phyloP scores from a whole-genome alignment of 1,140 invertebrate genomes.

The Ips typographus region DNA sequence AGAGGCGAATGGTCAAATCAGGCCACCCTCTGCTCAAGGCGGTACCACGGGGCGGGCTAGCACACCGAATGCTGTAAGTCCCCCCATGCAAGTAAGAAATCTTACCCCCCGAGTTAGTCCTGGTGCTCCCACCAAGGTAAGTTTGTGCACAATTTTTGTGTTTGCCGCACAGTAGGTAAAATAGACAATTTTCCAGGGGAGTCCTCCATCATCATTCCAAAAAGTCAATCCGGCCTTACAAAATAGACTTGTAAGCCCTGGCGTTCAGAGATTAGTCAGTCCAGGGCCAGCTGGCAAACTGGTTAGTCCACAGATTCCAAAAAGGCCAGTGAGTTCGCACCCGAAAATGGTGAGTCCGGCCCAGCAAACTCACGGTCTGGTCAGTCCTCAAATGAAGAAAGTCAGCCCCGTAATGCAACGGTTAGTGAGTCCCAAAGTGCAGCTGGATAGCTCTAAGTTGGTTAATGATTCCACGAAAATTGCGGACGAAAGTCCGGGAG shows the following conservation, averaged over 20 bases:
- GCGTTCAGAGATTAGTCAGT: constrained; percentile 13
- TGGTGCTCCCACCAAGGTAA: constrained; percentile 11
- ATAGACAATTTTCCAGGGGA: constrained; percentile 2
- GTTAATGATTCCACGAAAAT: background rate
- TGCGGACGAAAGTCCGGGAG: constrained; percentile 14
- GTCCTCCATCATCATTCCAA: constrained; percentile 6
- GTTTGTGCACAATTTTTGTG: background rate
- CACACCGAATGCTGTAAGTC: constrained; percentile 41
- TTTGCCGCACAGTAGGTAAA: too few species aligned
- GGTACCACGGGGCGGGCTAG: constrained; percentile 30
- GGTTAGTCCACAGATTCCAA: constrained; percentile 13
- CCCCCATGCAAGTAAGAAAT: constrained; percentile 10
- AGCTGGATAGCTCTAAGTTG: background rate
- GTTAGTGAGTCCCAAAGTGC: background rate
- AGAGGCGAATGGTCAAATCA: constrained; percentile 52
- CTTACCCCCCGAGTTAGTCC: constrained; percentile 7
- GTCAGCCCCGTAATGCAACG: constrained; percentile 13
- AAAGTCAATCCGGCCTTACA: constrained; percentile 15
- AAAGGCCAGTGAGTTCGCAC: constrained; percentile 7
- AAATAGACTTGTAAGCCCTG: constrained; percentile 9
- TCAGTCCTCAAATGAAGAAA: constrained; percentile 13
- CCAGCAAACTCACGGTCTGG: constrained; percentile 1
- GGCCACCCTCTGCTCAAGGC: constrained; percentile 48
- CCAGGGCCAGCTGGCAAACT: constrained; percentile 2
- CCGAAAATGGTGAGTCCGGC: constrained; percentile 9